Percentiles rank a stretch among this genome's conserved stretches.
These are phyloP conservation scores for Sternotherus odoratus DNA, from an alignment of 2,797 vertebrate genomes.

Conservation along the genomic window DNA sequence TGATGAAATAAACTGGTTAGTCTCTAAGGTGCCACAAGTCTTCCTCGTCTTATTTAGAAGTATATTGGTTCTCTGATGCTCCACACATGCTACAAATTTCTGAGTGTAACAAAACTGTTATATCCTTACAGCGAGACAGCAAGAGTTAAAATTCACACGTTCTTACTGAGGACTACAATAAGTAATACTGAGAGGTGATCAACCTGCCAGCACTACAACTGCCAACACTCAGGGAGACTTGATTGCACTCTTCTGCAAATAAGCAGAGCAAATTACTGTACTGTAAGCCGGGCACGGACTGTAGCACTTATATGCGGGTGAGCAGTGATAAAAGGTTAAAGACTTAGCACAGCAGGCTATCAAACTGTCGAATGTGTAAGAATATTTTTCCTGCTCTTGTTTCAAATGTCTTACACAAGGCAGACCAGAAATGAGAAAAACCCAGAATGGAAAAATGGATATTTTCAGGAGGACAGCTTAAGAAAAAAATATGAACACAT, in stretches of 20 bases:
- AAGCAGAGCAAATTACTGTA: slow-evolving; percentile 39
- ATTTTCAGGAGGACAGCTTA: not conserved
- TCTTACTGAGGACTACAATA: not conserved
- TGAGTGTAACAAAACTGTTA: slow-evolving; percentile 27
- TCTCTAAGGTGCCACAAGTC: no score
- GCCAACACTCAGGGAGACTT: not conserved
- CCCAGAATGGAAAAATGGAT: not conserved
- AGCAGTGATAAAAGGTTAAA: slow-evolving; percentile 13
- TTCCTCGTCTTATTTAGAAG: no score
- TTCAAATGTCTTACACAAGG: not conserved
- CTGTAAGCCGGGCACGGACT: slow-evolving; percentile 28
- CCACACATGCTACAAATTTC: not conserved
- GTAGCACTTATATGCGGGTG: not conserved
- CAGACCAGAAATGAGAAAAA: not conserved
- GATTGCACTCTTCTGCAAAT: slow-evolving; percentile 32
- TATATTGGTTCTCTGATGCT: not conserved
- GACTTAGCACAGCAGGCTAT: not conserved
- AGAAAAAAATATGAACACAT: not conserved
- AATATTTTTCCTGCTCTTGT: not conserved
- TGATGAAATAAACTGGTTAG: no score
- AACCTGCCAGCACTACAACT: not conserved
- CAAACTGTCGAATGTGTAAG: not conserved
- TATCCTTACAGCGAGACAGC: not conserved
- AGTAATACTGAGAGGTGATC: slow-evolving; percentile 14
- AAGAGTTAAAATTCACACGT: slow-evolving; percentile 29